phyloP scores from a whole-genome alignment of 2,888 invertebrate species.

The Lepidonotus clava region DNA sequence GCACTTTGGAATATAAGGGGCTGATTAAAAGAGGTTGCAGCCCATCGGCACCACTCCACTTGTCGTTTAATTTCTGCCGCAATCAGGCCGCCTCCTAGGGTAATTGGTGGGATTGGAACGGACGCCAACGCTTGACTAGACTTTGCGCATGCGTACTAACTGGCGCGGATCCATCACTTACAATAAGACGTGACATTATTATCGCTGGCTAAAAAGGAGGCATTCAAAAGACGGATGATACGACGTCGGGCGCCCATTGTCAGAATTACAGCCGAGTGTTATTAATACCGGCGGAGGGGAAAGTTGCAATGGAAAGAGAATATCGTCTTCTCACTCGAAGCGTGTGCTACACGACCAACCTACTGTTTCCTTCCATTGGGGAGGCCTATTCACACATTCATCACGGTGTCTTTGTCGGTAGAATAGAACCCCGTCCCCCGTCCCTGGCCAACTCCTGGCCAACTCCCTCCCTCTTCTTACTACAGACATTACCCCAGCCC shows the following conservation, averaged over 20 bases:
- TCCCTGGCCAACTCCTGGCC: neutral
- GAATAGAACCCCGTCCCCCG: neutral
- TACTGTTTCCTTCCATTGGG: neutral
- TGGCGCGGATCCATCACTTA: constrained; percentile 26
- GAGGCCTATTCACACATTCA: neutral
- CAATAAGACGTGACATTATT: constrained; percentile 20
- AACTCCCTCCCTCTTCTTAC: neutral
- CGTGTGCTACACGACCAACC: no score
- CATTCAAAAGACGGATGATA: constrained; percentile 25
- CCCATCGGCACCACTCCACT: neutral
- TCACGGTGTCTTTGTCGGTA: neutral
- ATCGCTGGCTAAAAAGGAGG: neutral
- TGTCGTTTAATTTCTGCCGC: constrained; percentile 45
- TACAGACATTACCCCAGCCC: neutral
- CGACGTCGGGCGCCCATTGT: neutral
- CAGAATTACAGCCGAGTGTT: constrained; percentile 30
- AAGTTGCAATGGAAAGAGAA: neutral
- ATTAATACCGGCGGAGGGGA: constrained; percentile 38
- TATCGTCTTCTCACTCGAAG: neutral
- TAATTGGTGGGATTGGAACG: constrained; percentile 4
- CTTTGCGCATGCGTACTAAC: neutral
- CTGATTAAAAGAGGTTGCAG: constrained; percentile 16
- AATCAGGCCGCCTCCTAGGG: neutral
- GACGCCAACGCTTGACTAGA: neutral
- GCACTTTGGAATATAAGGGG: constrained; percentile 4